Base-by-base conservation (phyloP, 2,888 invertebrate species). In the Pollenia labialis region DNA sequence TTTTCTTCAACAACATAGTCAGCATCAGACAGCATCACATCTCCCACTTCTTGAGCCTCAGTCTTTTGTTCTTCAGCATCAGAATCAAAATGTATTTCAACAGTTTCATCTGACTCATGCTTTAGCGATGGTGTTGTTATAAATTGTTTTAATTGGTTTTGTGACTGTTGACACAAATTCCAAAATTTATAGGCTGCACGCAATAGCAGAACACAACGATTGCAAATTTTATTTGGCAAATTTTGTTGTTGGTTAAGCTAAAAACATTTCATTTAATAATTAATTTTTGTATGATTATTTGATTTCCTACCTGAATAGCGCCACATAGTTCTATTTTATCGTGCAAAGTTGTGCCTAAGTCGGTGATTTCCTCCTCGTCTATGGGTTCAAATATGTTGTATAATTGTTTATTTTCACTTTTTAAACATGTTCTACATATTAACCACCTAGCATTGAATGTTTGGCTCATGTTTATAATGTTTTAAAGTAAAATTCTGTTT, bases 161-260 rank as follows among this genome's bases (percentile, higher is more conserved):
- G 90, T 0, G 93, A 93, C 60, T 91, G 92, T 56, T 91, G 90
- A 52, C 93, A 93, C 66, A 93, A 91, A 72, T 90, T 90, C 2
- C 92, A 92, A 87, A 93, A 93, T 72, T 92, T 93, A 82, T 92
- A 90, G 0, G 93, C 92, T 10, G 93, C 88, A 2, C 89, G 90
- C 7, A 93, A 80, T 66, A 93, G 91, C 87, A 85, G 69, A 92
- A 93, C 6, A 93, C 93, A 72, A 89, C n/a, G 90, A 90, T 0
- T 93, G 92, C 12, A 93, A 83, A 48, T 92, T 90, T 2, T 88
- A 88, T 40, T 90, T 88, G 71, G 81, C 89, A 40, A 89, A 88
- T 56, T 84, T 12, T 92, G 90, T 92, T 93, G 50, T 9, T 64
- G 76, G 18, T 46, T 18, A 32, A 42, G 0, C 54, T 32, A 18